Base-by-base conservation (phyloP, 2,797 vertebrate genomes). In the Enteromius radiatus region DNA sequence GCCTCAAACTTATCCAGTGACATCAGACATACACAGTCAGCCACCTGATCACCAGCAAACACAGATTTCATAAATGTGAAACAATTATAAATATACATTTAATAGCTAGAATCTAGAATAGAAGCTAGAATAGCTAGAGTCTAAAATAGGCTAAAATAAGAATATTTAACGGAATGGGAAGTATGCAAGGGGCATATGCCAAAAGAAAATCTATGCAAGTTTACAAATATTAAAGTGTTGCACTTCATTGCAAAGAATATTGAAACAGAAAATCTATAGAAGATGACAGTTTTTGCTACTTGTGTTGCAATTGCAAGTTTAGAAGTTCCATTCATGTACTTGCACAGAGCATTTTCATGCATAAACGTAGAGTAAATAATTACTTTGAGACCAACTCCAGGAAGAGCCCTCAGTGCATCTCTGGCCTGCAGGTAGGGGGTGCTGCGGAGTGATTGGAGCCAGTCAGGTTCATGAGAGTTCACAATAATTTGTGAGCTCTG, bases 11-110 rank as follows among this genome's bases (percentile, higher is more conserved):
- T 99, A 92, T 99, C 96, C 88, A 99, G 92, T 0, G 97, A 95
- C 97, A 97, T 96, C 87, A 99, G 90, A 88, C 97, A 98, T 17
- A 97, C 96, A 10, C 98, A 99, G 91, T 99, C 96, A 0, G 97
- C 97, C 52, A 99, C 97, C 97, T 99, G 83, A 15, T 86, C 31
- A 67, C 14, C 38, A 17, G n/a, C 1, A 31, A 19, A 54, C 33
- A 45, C 17, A 64, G 10, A 47, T 61, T 33, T 36, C 4, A 63
- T 3, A 59, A 3, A 67, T 64, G 19, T 33, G n/a, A 28, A 3
- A 49, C 26, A 36, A 11, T 54, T 65, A 65, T 67, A 33, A 33
- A 0, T 33, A 33, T 33, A 33, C 33, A 33, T n/a, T n/a, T n/a
- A n/a, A n/a, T n/a, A n/a, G n/a, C n/a, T n/a, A n/a, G n/a, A n/a